Evolutionary conservation across 2,888 invertebrate genomes (phyloP), one percentile per base, ranked within the genome.

Genomic region (Caenorhabditis wallacei): DNA sequence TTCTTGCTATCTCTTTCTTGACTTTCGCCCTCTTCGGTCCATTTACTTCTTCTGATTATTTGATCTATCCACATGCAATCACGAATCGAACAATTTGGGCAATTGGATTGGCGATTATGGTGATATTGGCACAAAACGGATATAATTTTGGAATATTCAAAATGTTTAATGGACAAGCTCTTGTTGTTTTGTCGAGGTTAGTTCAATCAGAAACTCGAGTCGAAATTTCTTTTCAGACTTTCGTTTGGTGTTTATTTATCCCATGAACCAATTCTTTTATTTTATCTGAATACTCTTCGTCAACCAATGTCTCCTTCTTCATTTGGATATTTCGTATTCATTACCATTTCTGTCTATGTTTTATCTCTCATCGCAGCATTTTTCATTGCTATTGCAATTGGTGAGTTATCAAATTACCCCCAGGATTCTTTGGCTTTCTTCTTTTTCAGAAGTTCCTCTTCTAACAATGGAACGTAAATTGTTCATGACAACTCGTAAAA

Each of bases 201-300:
- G 24, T 43, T 24, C 2, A 16, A 24, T 10, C 2, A 16, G 35
- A 37, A 1, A 46, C 1, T 18, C 8, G 8, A 22, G 22, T 24
- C 10, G 1, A 57, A 18, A 22, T n/a, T 8, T 26, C 0, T 13
- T 64, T 68, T 20, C 57, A 87, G 88, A 69, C 59, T 88, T n/a
- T 84, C 86, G 0, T 84, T 86, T 35, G 88, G 88, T 1, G 81
- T 88, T 7, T 88, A 86, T 59, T 61, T 88, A 18, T 80, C 85
- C 2, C 88, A 88, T 59, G 88, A 88, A 72, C 87, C 85, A 8
- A 78, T 88, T 22, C 79, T 87, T 8, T 59, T 87, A 5, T 80
- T 64, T 43, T 71, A 84, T 26, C 30, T 87, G n/a, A 84, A 80
- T 61, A 72, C 85, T 5, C 75, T 75, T 4, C 82, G 85, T 2